Conservation (phyloP, 2,888 invertebrate species). For the Ennomos erosarius region DNA sequence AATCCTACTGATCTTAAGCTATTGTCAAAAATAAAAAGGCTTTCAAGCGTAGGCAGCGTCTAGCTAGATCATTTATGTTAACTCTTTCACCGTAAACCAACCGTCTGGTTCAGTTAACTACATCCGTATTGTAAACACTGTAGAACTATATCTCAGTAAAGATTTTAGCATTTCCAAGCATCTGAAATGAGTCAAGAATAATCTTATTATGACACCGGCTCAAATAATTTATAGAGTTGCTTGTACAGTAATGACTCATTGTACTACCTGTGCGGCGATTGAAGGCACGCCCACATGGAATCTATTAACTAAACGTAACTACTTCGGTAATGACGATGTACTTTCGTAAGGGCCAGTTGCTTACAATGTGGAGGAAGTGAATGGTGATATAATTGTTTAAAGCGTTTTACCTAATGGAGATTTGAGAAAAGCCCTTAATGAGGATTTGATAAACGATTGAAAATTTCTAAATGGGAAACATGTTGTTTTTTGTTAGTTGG, state of each 20-base stretch:
- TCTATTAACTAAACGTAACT: conserved; percentile 54
- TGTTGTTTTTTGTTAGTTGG: too few species aligned
- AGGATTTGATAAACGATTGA: conserved; percentile 15
- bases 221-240: conserved; percentile 23
- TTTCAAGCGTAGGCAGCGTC: conserved; percentile 58
- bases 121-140: neutral
- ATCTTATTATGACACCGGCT: conserved; percentile 12
- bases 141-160: conserved; percentile 13
- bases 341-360: conserved; percentile 30
- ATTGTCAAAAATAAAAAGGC: conserved; percentile 44
- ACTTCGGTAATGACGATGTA: conserved; percentile 46
- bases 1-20: conserved; percentile 22
- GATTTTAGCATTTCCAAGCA: neutral
- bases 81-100: conserved; percentile 43
- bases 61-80: conserved; percentile 50
- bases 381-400: conserved; percentile 24
- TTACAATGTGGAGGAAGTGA: conserved; percentile 26
- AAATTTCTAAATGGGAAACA: too few species aligned
- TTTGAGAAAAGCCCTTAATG: conserved; percentile 19
- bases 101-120: conserved; percentile 42
- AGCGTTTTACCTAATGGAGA: conserved; percentile 19
- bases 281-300: conserved; percentile 66
- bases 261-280: conserved; percentile 57
- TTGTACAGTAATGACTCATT: conserved; percentile 64
- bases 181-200: neutral